These are phyloP conservation scores for Eremophila alpestris DNA, from an alignment of 2,797 vertebrate genomes.

Conservation along the genomic window DNA sequence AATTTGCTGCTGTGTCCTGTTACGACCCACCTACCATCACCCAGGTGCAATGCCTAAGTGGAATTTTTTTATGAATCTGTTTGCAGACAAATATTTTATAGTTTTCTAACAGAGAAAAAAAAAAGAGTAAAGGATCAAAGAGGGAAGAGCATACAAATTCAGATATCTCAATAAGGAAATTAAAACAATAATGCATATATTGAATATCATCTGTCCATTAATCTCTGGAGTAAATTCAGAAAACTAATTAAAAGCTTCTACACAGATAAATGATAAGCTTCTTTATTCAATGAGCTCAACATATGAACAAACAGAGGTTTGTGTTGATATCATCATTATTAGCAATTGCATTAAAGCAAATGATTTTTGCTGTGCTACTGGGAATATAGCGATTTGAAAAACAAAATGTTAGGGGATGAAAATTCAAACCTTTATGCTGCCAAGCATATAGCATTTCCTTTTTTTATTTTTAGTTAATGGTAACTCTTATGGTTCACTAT, in stretches of 20 bases:
- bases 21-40: background rate
- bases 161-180: conserved; percentile 51
- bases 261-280: conserved; percentile 61
- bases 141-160: background rate
- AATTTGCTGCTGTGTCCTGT: background rate
- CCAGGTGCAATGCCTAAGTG: background rate
- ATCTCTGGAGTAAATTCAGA: conserved; percentile 64
- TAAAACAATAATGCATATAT: conserved; percentile 56
- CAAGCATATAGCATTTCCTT: background rate
- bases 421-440: background rate
- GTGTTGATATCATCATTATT: conserved; percentile 49
- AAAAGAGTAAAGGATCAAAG: conserved; percentile 10
- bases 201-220: conserved; percentile 60
- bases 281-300: conserved; percentile 63
- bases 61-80: background rate
- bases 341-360: conserved; percentile 60
- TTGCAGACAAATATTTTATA: background rate
- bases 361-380: conserved; percentile 44
- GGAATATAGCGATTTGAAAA: conserved; percentile 52
- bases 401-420: conserved; percentile 30
- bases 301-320: conserved; percentile 56
- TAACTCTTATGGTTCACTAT: background rate
- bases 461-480: background rate
- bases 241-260: conserved; percentile 69
- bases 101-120: background rate